These are phyloP conservation scores for Nyctibius grandis DNA, from an alignment of 2,797 vertebrate species.

Conservation along the genomic window DNA sequence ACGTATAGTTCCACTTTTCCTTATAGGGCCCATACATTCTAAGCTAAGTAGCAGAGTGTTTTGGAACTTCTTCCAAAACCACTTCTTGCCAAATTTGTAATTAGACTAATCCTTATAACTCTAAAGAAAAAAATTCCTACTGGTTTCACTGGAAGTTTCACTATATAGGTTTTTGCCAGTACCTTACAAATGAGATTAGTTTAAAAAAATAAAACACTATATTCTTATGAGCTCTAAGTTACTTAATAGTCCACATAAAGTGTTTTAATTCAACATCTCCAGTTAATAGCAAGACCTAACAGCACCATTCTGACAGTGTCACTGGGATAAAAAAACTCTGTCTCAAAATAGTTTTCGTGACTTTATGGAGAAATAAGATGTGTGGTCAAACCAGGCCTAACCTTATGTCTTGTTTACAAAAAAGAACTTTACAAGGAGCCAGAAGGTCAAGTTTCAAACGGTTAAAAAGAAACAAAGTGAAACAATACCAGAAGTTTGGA, in stretches of 20 bases:
- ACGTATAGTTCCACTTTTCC: background rate
- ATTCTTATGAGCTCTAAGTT: background rate
- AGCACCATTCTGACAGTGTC: background rate
- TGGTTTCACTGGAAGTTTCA: background rate
- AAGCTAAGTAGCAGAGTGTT: background rate
- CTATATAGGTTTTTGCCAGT: background rate
- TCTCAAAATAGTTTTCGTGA: background rate
- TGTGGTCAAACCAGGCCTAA: background rate
- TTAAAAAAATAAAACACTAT: background rate
- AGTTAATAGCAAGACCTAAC: background rate
- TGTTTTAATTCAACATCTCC: background rate
- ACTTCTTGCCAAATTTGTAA: background rate
- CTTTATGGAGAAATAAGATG: background rate
- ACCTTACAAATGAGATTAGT: background rate
- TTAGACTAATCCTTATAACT: background rate
- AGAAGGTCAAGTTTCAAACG: background rate
- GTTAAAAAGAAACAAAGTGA: background rate
- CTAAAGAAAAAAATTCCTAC: background rate
- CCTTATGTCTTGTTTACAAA: background rate
- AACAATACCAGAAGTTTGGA: background rate
- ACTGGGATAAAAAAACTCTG: background rate
- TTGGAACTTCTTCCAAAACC: background rate
- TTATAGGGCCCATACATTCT: background rate
- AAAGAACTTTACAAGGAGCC: background rate
- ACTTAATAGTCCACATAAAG: background rate